phyloP scores from a whole-genome alignment of 2,113 vertebrate genomes.

The Sinosuthora webbiana region DNA sequence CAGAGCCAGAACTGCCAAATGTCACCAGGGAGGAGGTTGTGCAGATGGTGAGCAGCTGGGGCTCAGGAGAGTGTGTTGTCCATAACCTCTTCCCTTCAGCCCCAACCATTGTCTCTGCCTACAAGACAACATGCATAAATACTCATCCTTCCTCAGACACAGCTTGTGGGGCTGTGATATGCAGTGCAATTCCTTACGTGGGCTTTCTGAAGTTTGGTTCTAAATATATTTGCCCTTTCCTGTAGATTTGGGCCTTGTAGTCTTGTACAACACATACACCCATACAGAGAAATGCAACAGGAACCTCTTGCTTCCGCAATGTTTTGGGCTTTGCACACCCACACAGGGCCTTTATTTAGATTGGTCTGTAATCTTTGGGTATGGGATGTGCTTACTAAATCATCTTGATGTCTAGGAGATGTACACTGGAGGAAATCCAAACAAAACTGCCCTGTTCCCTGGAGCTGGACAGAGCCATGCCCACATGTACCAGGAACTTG shows the following conservation, averaged over 20 bases:
- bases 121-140: neutral
- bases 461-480: neutral
- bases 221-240: neutral
- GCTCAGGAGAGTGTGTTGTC: neutral
- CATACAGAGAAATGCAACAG: neutral
- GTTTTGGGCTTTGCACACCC: neutral
- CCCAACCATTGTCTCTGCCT: neutral
- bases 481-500: neutral
- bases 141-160: neutral
- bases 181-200: neutral
- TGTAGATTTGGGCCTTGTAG: neutral
- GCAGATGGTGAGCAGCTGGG: rapidly evolving
- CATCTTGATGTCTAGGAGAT: neutral
- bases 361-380: neutral
- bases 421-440: neutral
- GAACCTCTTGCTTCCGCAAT: neutral
- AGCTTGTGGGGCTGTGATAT: neutral
- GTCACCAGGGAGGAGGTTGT: neutral
- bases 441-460: neutral
- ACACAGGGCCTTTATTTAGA: conserved; percentile 15
- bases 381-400: conserved; percentile 9
- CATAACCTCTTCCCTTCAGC: neutral
- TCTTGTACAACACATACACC: neutral
- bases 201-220: neutral
- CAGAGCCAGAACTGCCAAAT: neutral